Conservation (phyloP, 2,113 vertebrate species). For the Diadophis punctatus region DNA sequence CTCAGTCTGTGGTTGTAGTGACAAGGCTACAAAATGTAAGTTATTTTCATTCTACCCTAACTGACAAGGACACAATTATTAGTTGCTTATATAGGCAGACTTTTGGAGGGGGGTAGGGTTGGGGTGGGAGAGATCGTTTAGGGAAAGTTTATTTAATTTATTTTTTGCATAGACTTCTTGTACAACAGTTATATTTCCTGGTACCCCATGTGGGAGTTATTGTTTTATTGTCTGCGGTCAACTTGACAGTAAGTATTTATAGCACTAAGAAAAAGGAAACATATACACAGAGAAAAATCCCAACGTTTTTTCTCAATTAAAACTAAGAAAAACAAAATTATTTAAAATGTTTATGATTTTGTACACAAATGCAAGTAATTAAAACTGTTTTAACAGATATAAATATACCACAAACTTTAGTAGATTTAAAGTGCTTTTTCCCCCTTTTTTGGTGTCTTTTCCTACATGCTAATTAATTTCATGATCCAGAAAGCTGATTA, state of each 20-base stretch:
- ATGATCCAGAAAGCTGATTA: slow-evolving; percentile 46
- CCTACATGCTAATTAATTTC: slow-evolving; percentile 51
- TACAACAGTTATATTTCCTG: not conserved
- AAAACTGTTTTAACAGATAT: not conserved
- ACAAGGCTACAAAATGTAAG: not conserved
- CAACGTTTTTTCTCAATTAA: slow-evolving; percentile 15
- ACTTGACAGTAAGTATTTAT: not conserved
- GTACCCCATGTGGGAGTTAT: not conserved
- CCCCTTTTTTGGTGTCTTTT: slow-evolving; percentile 14
- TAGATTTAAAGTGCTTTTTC: slow-evolving; percentile 6
- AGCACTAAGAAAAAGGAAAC: not conserved
- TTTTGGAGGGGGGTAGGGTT: not conserved
- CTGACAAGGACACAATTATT: not conserved
- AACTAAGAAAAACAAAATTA: slow-evolving; percentile 9
- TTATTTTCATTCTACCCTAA: not conserved
- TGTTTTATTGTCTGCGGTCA: not conserved
- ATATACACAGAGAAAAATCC: accelerated
- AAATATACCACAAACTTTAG: slow-evolving; percentile 33
- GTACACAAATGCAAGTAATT: slow-evolving; percentile 1
- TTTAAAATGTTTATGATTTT: slow-evolving; percentile 28
- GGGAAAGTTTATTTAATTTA: not conserved
- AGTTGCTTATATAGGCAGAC: not conserved
- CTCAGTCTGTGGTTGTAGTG: not conserved
- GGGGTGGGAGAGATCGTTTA: not conserved
- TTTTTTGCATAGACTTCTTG: not conserved